Percentiles rank a stretch among this genome's conserved stretches.
Evolutionary conservation across 2,113 vertebrate genomes (phyloP).

Genomic region (Morone chrysops): DNA sequence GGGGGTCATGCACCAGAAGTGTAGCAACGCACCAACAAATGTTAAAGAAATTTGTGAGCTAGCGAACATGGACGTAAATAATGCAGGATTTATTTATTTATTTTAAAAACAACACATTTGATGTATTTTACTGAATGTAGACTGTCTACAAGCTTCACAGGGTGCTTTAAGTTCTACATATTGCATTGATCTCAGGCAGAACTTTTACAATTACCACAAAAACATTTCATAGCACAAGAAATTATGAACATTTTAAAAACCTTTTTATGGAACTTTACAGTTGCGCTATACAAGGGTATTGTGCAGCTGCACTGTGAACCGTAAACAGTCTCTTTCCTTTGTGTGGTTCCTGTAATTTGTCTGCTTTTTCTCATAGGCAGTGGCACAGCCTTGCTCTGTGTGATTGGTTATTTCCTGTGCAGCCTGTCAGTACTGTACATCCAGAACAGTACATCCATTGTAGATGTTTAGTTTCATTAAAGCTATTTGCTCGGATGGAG

Average conservation of each 20-base stretch:
- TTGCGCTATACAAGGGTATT: neutral
- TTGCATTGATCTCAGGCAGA: neutral
- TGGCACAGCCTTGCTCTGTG: neutral
- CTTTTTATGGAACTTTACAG: neutral
- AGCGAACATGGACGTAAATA: too few species aligned
- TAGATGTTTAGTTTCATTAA: slow-evolving; percentile 53
- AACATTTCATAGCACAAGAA: neutral
- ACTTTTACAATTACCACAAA: neutral
- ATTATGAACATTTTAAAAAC: too few species aligned
- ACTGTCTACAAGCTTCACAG: neutral
- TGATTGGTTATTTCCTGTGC: slow-evolving; percentile 29
- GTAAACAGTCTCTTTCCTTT: neutral
- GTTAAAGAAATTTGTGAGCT: neutral
- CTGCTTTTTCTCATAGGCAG: neutral
- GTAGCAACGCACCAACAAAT: neutral
- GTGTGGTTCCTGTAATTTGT: neutral
- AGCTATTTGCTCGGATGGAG: slow-evolving; percentile 33
- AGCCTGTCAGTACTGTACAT: slow-evolving; percentile 17
- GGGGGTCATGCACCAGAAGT: neutral
- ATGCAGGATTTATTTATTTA: too few species aligned
- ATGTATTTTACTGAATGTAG: neutral
- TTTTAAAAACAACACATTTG: too few species aligned
- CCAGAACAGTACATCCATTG: slow-evolving; percentile 19
- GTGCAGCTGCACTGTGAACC: neutral
- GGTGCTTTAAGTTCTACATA: neutral